Conservation (phyloP, 2,888 invertebrate genomes). For the Muschampia plurimacula region DNA sequence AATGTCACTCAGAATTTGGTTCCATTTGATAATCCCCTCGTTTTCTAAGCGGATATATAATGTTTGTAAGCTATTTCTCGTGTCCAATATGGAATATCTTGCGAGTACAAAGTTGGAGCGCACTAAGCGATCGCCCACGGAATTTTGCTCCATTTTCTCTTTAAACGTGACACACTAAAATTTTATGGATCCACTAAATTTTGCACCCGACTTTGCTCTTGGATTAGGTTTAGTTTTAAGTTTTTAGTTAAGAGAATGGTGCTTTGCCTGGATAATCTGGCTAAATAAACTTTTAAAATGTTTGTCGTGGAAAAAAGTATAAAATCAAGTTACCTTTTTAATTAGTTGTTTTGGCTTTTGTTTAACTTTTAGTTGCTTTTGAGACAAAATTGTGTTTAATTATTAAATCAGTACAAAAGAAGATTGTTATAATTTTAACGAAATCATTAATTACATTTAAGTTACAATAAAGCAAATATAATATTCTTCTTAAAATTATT, state of each 20-base stretch:
- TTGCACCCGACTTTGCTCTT: conserved; percentile 34
- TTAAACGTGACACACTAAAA: conserved; percentile 38
- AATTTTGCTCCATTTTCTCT: conserved; percentile 36
- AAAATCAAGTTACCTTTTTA: background rate
- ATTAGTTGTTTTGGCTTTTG: too few species aligned
- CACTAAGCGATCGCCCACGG: conserved; percentile 33
- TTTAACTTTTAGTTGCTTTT: too few species aligned
- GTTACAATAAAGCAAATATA: too few species aligned
- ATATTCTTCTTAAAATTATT: too few species aligned
- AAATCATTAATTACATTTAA: too few species aligned
- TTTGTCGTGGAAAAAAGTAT: background rate
- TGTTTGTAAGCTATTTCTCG: conserved; percentile 33
- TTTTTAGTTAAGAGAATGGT: conserved; percentile 21
- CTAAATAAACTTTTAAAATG: background rate
- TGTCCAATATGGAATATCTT: conserved; percentile 37
- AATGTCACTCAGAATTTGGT: conserved; percentile 21
- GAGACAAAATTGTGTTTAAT: too few species aligned
- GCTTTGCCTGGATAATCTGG: conserved; percentile 10
- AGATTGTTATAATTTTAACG: too few species aligned
- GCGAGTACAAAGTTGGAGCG: conserved; percentile 32
- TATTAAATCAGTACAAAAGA: too few species aligned
- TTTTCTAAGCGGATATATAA: conserved; percentile 13
- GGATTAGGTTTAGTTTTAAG: conserved; percentile 35
- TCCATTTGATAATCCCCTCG: conserved; percentile 24
- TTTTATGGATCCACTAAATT: conserved; percentile 37